Base-by-base conservation (phyloP, 2,888 invertebrate genomes). In the Tillus elongatus region DNA sequence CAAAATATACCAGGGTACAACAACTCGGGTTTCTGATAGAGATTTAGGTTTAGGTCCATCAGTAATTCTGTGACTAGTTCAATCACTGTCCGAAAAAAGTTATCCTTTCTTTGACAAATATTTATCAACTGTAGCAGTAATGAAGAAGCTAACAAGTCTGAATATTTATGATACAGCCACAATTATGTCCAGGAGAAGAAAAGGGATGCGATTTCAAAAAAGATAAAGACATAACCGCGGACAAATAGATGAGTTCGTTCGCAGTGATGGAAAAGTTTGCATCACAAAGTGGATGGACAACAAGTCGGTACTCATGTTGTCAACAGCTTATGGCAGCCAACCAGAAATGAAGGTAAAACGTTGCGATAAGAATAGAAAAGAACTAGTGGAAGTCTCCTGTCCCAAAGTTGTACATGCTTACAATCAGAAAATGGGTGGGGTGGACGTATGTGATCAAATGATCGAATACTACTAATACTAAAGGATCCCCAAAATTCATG, bases 271-370 rank as follows among this genome's bases (percentile, higher is more conserved):
- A n/a, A n/a, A n/a, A n/a, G n/a, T n/a, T n/a, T n/a, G n/a, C n/a
- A n/a, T n/a, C n/a, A n/a, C n/a, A n/a, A n/a, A n/a, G n/a, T n/a
- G n/a, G n/a, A n/a, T n/a, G n/a, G n/a, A n/a, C n/a, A n/a, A n/a
- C n/a, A n/a, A n/a, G n/a, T n/a, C n/a, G n/a, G n/a, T n/a, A n/a
- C n/a, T n/a, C n/a, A n/a, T n/a, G n/a, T n/a, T n/a, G n/a, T n/a
- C n/a, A n/a, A n/a, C n/a, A n/a, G n/a, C n/a, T n/a, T n/a, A n/a
- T n/a, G n/a, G n/a, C n/a, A n/a, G n/a, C n/a, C n/a, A n/a, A n/a
- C n/a, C n/a, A n/a, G n/a, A n/a, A n/a, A n/a, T n/a, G n/a, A n/a
- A 50, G 50, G 14, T 45, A 51, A 15, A 44, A 49, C 13, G 52
- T 54, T 13, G 40, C 13, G 26, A 36, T 50, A n/a, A 37, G 42